Conservation (phyloP, 2,113 vertebrate genomes). For the Barbus barbus region DNA sequence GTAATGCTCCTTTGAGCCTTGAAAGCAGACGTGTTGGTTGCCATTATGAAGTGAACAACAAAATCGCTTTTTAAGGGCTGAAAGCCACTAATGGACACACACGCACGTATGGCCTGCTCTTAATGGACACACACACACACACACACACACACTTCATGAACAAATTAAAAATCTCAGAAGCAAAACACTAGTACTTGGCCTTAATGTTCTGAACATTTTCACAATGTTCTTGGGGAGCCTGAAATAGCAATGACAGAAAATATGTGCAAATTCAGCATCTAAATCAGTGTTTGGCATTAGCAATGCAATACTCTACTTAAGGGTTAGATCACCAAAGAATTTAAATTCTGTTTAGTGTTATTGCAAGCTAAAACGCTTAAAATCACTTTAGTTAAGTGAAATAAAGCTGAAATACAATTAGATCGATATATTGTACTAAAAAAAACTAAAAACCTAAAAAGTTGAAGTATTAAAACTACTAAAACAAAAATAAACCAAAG, state of each 20-base stretch:
- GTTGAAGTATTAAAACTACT: neutral
- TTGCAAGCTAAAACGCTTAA: neutral
- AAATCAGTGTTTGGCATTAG: neutral
- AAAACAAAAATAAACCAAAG: no score
- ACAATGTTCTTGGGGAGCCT: neutral
- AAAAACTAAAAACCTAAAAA: no score
- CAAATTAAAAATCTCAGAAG: constrained; percentile 15
- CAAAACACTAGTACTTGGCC: constrained; percentile 5
- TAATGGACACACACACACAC: neutral
- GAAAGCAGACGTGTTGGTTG: constrained; percentile 18
- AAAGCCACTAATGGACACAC: constrained; percentile 18
- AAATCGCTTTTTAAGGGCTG: neutral
- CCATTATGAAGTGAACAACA: constrained; percentile 27
- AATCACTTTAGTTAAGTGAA: neutral
- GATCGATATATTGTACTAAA: no score
- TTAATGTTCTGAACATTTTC: neutral
- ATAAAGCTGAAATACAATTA: no score
- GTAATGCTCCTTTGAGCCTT: constrained; percentile 46
- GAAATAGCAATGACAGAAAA: neutral
- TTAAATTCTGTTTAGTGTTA: neutral
- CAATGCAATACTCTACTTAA: neutral
- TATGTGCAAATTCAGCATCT: no score
- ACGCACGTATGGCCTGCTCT: neutral
- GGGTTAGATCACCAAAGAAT: neutral
- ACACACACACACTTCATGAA: neutral